Evolutionary conservation across 2,113 vertebrate species (phyloP), one percentile per base, ranked within the genome.

Genomic region (Hirundichthys speculiger): DNA sequence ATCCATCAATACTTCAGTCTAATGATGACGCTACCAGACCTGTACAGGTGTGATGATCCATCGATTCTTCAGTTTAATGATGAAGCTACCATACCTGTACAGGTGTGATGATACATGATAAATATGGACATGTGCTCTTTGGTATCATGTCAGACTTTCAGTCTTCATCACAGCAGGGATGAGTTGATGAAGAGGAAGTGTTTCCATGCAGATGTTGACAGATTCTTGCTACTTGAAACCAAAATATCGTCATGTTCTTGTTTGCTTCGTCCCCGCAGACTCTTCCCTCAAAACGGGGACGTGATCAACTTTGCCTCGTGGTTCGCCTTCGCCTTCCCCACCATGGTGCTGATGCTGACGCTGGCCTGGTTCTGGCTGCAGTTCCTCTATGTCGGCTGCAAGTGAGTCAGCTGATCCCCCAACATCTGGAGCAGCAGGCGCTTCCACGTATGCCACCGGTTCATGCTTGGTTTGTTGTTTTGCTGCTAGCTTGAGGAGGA

Each of bases 281-380:
- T 98, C 57, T 99, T 96, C 78, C 96, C 96, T 2, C 49, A 89
- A 12, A 98, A 94, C 6, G 93, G 93, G 0, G 94, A 96, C 2
- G 13, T 94, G 1, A 63, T 99, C 78, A 98, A 98, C 88, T 99
- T 98, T 67, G 96, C 94, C 1, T 96, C 96, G 7, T 99, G 97
- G 97, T 98, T 99, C 49, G 93, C 64, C 2, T 99, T 98, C 51
- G 93, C 97, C 18, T 98, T 98, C 73, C 97, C 97, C 65, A 96
- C 94, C 63, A 98, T 97, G 96, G 15, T 96, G 45, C 46, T 98
- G 34, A 97, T 94, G 93, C 89, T 99, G 79, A 22, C 52, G 0
- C 53, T 96, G 15, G 91, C 95, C 75, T 99, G 98, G 98, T 25
- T 99, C 69, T 98, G 96, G 96, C 90, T 99, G 40, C 95, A 95